Percentiles rank a stretch among this genome's conserved stretches.
Conservation (phyloP, 1,140 invertebrate genomes). For the Hylyphantes graminicola region DNA sequence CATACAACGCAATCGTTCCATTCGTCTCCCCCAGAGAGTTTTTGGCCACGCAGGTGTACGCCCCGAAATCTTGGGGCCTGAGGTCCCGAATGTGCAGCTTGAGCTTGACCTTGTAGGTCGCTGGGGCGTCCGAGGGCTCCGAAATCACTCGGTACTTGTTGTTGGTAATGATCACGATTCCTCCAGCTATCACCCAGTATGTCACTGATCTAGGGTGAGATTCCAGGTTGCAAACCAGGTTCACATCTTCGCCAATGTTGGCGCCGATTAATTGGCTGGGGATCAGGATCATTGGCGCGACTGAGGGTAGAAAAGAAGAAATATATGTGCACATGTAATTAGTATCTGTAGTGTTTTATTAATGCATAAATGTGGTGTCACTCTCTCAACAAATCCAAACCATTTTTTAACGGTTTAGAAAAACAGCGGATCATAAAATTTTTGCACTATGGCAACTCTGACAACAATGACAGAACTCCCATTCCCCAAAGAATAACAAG, state of each 20-base stretch:
- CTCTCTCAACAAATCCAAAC: too few species aligned
- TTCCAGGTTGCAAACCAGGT: conserved; percentile 69
- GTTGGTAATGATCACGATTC: conserved; percentile 62
- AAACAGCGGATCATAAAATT: too few species aligned
- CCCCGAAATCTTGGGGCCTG: conserved; percentile 78
- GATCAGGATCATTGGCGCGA: conserved; percentile 69
- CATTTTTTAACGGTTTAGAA: too few species aligned
- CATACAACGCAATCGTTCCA: conserved; percentile 87
- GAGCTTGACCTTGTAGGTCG: conserved; percentile 58
- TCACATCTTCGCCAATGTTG: conserved; percentile 66
- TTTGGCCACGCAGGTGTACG: conserved; percentile 92
- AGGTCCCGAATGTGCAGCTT: conserved; percentile 61
- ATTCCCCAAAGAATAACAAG: too few species aligned
- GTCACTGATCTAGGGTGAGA: conserved; percentile 61
- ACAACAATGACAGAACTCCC: too few species aligned
- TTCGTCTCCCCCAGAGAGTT: conserved; percentile 92
- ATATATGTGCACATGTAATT: not conserved
- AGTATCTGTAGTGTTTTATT: too few species aligned
- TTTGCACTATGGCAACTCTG: too few species aligned
- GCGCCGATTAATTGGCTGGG: conserved; percentile 69
- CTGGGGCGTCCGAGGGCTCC: not conserved
- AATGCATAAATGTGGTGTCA: too few species aligned
- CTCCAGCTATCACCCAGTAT: conserved; percentile 61
- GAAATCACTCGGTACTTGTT: conserved; percentile 58
- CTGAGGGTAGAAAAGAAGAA: conserved; percentile 61